Evolutionary conservation across 2,888 invertebrate species (phyloP).

Genomic region (Plebejus anna): DNA sequence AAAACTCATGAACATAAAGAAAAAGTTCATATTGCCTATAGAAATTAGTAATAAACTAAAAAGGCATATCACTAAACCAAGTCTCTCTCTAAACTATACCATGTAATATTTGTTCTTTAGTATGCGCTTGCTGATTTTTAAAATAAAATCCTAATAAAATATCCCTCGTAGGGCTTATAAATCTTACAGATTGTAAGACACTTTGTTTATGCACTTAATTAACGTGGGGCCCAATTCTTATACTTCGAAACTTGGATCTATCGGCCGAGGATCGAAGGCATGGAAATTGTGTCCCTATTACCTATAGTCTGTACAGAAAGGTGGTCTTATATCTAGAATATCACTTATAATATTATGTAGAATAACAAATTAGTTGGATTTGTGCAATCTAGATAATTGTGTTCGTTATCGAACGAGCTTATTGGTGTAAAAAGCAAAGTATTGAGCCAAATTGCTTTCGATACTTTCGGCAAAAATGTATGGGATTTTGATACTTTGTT

Average conservation of each 20-base stretch:
- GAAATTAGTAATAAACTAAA: neutral
- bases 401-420: constrained; percentile 32
- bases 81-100: neutral
- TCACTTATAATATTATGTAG: constrained; percentile 26
- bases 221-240: neutral
- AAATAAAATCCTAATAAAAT: neutral
- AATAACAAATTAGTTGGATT: constrained; percentile 50
- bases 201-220: neutral
- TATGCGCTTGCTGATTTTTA: neutral
- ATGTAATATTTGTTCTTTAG: neutral
- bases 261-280: neutral
- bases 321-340: constrained; percentile 6
- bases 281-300: neutral
- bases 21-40: neutral
- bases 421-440: neutral
- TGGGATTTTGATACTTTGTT: neutral
- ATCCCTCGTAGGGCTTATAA: neutral
- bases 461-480: neutral
- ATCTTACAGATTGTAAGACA: neutral
- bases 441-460: neutral
- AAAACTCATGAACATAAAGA: neutral
- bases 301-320: constrained; percentile 27
- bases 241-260: neutral
- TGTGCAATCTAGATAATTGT: constrained; percentile 63
- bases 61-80: neutral